Conservation (phyloP, 2,888 invertebrate genomes). For the Acanthosoma haemorrhoidale region DNA sequence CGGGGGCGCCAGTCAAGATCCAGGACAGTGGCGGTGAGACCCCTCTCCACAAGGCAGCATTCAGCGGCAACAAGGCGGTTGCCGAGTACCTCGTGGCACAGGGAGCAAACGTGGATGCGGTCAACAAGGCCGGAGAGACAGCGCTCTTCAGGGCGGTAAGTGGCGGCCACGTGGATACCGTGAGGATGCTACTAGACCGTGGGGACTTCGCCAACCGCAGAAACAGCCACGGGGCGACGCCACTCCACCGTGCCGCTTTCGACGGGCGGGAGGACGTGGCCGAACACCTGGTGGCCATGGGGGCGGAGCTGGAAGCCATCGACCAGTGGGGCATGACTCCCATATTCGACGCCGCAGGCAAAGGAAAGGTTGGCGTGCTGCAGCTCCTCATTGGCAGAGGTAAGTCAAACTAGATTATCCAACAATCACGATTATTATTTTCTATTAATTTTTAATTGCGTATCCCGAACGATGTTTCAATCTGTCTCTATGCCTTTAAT, state of each 20-base stretch:
- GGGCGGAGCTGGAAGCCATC: not conserved
- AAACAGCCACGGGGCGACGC: not conserved
- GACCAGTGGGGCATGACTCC: slow-evolving; percentile 19
- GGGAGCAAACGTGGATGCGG: not conserved
- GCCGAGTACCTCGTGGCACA: not conserved
- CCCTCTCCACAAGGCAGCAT: slow-evolving; percentile 16
- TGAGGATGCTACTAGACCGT: not conserved
- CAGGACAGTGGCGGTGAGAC: not conserved
- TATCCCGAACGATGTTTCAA: no score
- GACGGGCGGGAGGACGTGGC: not conserved
- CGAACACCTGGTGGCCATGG: not conserved
- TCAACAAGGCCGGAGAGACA: not conserved
- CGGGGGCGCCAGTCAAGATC: not conserved
- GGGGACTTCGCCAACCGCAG: not conserved
- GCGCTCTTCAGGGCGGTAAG: slow-evolving; percentile 4
- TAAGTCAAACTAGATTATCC: no score
- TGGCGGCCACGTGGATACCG: slow-evolving; percentile 14
- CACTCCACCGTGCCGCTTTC: slow-evolving; percentile 1
- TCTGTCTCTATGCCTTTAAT: no score
- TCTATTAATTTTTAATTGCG: no score
- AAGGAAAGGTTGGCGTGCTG: not conserved
- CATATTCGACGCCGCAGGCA: not conserved
- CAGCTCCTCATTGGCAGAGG: not conserved
- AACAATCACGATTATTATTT: no score
- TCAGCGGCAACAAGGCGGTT: not conserved